phyloP scores from a whole-genome alignment of 1,140 invertebrate species.

The Druon quercuslanigerum region DNA sequence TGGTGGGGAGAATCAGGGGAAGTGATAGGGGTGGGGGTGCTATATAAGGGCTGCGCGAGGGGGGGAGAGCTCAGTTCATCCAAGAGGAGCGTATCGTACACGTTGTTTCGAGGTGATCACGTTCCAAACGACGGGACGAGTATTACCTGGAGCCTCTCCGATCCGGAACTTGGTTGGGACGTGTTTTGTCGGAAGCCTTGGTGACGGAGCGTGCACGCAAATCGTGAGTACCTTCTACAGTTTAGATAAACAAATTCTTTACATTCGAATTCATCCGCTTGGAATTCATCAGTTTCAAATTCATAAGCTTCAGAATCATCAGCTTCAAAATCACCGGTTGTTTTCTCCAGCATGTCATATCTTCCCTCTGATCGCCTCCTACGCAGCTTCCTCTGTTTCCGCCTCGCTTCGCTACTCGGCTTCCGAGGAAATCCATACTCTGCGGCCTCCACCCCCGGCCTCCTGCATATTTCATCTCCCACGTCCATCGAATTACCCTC shows the following conservation, averaged over 20 bases:
- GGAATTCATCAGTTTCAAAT: background rate
- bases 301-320: background rate
- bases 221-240: background rate
- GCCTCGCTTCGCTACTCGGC: background rate
- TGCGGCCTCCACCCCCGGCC: constrained; percentile 29
- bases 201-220: background rate
- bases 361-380: constrained; percentile 11
- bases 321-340: no score
- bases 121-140: constrained; percentile 53
- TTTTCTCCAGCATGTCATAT: background rate
- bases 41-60: constrained; percentile 71
- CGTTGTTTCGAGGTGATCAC: constrained; percentile 60
- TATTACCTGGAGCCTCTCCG: constrained; percentile 11
- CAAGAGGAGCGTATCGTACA: constrained; percentile 71
- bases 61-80: constrained; percentile 74
- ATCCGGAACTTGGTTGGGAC: constrained; percentile 15
- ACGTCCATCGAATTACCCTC: constrained; percentile 26
- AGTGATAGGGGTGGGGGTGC: constrained; percentile 71
- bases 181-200: constrained; percentile 6
- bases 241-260: background rate
- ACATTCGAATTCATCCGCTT: background rate
- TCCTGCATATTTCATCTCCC: constrained; percentile 26
- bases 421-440: constrained; percentile 23
- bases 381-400: constrained; percentile 22
- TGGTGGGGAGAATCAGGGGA: constrained; percentile 62